Conservation (phyloP, 2,113 vertebrate species). For the Elachura formosa region DNA sequence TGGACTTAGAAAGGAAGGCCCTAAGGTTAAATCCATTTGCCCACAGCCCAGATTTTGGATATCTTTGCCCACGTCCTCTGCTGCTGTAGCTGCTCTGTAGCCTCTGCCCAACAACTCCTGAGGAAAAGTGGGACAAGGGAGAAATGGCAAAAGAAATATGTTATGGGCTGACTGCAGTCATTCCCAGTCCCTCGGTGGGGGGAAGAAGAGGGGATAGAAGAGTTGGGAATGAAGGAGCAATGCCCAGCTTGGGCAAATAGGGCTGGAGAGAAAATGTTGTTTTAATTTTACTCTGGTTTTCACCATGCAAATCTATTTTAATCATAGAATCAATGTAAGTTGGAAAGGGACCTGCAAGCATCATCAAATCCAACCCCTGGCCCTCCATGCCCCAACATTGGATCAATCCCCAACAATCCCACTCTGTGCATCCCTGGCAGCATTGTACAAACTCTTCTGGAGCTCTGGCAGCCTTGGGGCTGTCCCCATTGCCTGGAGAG, state of each 20-base stretch:
- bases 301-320: background rate
- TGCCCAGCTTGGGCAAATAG: background rate
- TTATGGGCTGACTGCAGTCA: background rate
- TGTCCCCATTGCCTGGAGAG: background rate
- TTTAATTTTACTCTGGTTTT: background rate
- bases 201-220: background rate
- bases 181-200: background rate
- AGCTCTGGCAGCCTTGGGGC: background rate
- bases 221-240: background rate
- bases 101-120: background rate
- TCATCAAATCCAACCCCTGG: rapidly evolving
- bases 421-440: background rate
- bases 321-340: background rate
- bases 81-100: background rate
- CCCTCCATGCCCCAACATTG: too few species aligned
- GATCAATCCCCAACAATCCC: background rate
- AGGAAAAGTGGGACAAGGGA: background rate
- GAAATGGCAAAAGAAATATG: background rate
- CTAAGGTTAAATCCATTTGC: background rate
- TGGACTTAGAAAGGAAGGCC: background rate
- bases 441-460: rapidly evolving
- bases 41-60: background rate
- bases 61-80: background rate
- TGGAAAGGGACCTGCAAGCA: background rate
- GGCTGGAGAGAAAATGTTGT: background rate